Conservation (phyloP, 1,140 invertebrate genomes). For the Orchestia grillus region DNA sequence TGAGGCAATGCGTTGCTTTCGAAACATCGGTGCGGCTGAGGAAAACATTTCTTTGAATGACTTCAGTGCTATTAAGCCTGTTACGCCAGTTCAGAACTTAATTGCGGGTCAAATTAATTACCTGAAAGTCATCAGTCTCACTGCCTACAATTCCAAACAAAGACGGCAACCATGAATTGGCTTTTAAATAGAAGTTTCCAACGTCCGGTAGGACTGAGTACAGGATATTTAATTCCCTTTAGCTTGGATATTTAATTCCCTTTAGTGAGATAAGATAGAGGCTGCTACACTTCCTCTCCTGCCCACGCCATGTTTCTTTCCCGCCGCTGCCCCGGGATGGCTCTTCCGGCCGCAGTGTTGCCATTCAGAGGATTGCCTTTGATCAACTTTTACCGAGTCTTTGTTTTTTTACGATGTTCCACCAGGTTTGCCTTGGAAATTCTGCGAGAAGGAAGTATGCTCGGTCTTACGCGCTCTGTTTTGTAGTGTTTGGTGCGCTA, state of each 20-base stretch:
- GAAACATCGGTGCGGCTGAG: not conserved
- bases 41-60: not conserved
- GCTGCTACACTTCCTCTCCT: not conserved
- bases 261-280: not conserved
- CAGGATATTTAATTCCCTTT: not conserved
- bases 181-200: not conserved
- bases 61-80: not conserved
- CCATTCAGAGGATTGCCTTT: not conserved
- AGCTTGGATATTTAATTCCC: not conserved
- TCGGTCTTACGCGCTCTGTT: not conserved
- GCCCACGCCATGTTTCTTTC: not conserved
- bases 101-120: not conserved
- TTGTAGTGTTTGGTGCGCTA: not conserved
- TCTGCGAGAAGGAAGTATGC: not conserved
- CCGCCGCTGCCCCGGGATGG: not conserved
- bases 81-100: not conserved
- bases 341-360: not conserved
- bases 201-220: not conserved
- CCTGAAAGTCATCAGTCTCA: not conserved
- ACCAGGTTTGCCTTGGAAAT: not conserved
- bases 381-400: not conserved
- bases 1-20: not conserved
- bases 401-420: not conserved
- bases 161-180: not conserved
- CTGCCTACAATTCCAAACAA: not conserved